Evolutionary conservation across 2,113 vertebrate species (phyloP), one percentile per base, ranked within the genome.

Genomic region (Aspidoscelis tigris): DNA sequence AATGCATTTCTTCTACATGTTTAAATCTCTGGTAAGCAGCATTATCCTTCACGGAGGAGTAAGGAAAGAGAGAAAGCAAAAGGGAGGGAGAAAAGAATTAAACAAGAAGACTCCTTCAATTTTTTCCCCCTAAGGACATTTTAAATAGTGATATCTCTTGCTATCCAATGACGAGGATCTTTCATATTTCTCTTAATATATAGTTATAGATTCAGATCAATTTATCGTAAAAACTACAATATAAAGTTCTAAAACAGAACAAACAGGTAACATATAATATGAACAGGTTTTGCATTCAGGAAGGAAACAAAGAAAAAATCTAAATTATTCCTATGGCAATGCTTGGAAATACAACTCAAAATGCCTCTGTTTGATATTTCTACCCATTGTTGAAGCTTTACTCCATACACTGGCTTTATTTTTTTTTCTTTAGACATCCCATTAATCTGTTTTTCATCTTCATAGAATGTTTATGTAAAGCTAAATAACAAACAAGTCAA

Each of bases 141-240:
- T 90, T 84, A 80, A 87, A 61, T 82, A 76, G 83, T 18, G 65
- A 84, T n/a, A 61, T 20, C 16, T 80, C 77, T 72, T 4, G 7
- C 83, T 83, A 92, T 87, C 41, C 83, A 84, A 88, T 72, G 69
- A 90, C 78, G 87, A 89, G 87, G 72, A 14, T 7, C 7, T 70
- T 33, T 76, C 91, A 11, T 73, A 41, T 3, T 65, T 47, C 22
- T 18, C 4, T 44, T 64, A 9, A 64, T 9, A 24, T 73, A 2
- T 53, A 14, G 55, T 24, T 53, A 80, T 41, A 74, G 64, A 18
- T 65, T n/a, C 8, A 50, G 47, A 50, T 9, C 47, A 50, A 50
- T 6, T 50, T 9, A 50, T 50, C 8, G 47, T 50, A 50, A 9
- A 33, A 50, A 50, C 47, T 50, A 50, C 47, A 50, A 9, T 6